Base-by-base conservation (phyloP, 1,140 invertebrate species). In the Vollenhovia emeryi region DNA sequence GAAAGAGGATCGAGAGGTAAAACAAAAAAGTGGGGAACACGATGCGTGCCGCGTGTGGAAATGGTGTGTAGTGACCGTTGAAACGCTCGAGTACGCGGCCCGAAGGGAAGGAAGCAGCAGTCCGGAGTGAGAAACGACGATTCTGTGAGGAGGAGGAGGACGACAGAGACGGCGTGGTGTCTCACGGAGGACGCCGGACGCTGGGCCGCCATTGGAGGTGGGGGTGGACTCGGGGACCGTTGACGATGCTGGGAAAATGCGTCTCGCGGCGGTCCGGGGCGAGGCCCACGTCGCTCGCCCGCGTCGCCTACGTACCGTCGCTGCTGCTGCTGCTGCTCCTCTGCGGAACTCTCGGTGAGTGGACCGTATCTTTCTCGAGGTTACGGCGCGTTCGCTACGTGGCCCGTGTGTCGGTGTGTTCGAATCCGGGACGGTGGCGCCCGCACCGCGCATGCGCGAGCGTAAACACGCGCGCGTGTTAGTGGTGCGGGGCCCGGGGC, bases 301-400 rank as follows among this genome's bases (percentile, higher is more conserved):
- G 66, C 80, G 50, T 85, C 85, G n/a, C 64, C 40, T 30, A 24
- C 73, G n/a, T 55, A n/a, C n/a, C n/a, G n/a, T n/a, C n/a, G 18
- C n/a, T 66, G 60, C 2, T 24, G 21, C 55, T 33, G 18, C 18
- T 62, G 18, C 21, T 92, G 27, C 68, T 91, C 21, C 84, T 92
- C 27, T 74, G 45, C 62, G 87, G 88, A 87, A 87, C 86, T 88
- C 55, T 90, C 57, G 92, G 92, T 92, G 87, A 92, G 92, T 89
- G 27, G 50, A 88, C 24, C 24, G n/a, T 86, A 66, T 84, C 60
- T 88, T 83, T 85, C 71, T 48, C 62, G 66, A 87, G 73, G 60
- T 85, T 83, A 74, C 48, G 36, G 27, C 30, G 57, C 11, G 52
- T 64, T 30, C 45, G 57, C 48, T 27, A 57, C 18, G 36, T 15